These are phyloP conservation scores for Chrysodeixis includens DNA, from an alignment of 2,888 invertebrate species.

Conservation along the genomic window DNA sequence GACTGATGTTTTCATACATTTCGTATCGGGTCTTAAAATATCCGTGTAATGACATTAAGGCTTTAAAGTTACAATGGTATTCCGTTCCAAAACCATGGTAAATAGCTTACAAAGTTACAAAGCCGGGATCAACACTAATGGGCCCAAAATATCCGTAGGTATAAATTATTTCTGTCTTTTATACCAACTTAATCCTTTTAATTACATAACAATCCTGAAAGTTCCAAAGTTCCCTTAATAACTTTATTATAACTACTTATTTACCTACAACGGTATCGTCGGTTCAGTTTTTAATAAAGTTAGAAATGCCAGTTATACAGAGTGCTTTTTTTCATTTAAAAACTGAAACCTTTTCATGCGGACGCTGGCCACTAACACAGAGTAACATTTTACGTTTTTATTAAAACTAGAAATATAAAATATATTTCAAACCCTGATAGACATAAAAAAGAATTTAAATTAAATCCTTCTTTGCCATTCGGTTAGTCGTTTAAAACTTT, in stretches of 20 bases:
- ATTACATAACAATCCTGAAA: background rate
- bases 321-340: background rate
- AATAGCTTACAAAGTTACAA: background rate
- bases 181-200: background rate
- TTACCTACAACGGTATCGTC: background rate
- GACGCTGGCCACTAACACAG: background rate
- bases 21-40: no score
- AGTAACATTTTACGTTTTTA: background rate
- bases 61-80: background rate
- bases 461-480: no score
- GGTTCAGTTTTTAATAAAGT: background rate
- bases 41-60: no score
- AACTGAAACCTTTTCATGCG: background rate
- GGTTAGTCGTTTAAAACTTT: background rate
- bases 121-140: no score
- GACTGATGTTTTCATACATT: no score
- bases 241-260: conserved; percentile 4
- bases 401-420: conserved; percentile 10
- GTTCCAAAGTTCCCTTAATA: background rate
- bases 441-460: background rate
- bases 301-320: background rate
- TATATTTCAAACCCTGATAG: conserved; percentile 13
- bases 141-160: background rate
- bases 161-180: background rate
- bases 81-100: background rate